Conservation (phyloP, 2,888 invertebrate genomes). For the Rosalia funebris region DNA sequence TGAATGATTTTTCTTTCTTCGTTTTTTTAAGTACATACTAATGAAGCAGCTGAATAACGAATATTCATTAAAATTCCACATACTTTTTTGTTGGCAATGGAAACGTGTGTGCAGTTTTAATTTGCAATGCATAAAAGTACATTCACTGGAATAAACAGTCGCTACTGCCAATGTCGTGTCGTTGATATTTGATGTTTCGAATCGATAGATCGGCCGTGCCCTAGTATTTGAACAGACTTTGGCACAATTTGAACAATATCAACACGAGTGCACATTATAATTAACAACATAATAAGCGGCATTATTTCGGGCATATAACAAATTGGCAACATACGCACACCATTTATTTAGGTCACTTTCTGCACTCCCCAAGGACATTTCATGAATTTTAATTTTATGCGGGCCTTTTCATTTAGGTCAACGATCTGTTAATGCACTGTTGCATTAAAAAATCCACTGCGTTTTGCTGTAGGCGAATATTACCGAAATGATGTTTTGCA, state of each 20-base stretch:
- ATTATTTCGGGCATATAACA: slow-evolving; percentile 9
- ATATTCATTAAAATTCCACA: too few relatives aligned
- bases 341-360: slow-evolving; percentile 11
- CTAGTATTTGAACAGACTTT: slow-evolving; percentile 11
- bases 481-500: too few relatives aligned
- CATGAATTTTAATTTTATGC: slow-evolving; percentile 1
- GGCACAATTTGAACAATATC: slow-evolving; percentile 17
- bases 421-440: too few relatives aligned
- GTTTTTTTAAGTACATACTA: too few relatives aligned
- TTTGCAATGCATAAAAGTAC: too few relatives aligned
- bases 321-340: neutral
- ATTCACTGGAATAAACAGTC: too few relatives aligned
- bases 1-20: too few relatives aligned
- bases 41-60: too few relatives aligned
- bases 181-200: slow-evolving; percentile 12
- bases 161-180: slow-evolving; percentile 1
- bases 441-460: too few relatives aligned
- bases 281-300: neutral
- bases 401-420: neutral
- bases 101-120: too few relatives aligned
- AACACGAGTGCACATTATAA: slow-evolving; percentile 2
- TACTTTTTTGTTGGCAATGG: too few relatives aligned
- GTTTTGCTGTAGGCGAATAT: too few relatives aligned
- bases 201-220: slow-evolving; percentile 13
- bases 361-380: slow-evolving; percentile 9